Evolutionary conservation across 2,888 invertebrate genomes (phyloP).

Genomic region (Rotaria macrura): DNA sequence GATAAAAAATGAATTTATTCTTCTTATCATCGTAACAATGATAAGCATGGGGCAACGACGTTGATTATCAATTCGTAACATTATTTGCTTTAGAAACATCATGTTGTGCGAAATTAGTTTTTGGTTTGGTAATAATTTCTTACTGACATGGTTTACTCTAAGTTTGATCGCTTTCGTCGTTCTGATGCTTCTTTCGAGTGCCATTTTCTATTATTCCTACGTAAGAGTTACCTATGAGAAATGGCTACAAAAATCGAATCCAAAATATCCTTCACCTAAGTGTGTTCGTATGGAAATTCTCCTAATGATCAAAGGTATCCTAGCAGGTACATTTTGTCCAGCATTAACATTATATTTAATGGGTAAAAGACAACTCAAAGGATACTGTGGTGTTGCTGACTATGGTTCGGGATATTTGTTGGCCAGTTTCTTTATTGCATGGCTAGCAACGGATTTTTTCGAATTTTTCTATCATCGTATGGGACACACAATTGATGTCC

Average conservation of each 20-base stretch:
- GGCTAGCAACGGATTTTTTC: neutral
- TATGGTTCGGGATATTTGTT: neutral
- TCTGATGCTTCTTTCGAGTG: neutral
- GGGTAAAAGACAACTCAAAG: neutral
- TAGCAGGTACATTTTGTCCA: slow-evolving; percentile 1
- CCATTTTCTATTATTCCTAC: neutral
- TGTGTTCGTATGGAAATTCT: neutral
- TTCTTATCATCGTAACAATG: too few relatives aligned
- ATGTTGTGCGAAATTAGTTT: neutral
- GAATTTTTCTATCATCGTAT: slow-evolving; percentile 11
- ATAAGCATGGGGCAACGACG: too few relatives aligned
- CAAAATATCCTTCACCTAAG: neutral
- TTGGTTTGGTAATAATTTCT: neutral
- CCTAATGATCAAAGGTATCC: neutral
- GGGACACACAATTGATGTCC: neutral
- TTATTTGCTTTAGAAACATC: too few relatives aligned
- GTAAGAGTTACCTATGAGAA: neutral
- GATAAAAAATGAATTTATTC: too few relatives aligned
- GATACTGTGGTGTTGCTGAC: neutral
- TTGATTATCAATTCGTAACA: too few relatives aligned
- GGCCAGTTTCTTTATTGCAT: neutral
- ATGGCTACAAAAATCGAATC: slow-evolving; percentile 6
- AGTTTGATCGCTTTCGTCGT: neutral
- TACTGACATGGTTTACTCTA: neutral
- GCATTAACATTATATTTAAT: neutral